These are phyloP conservation scores for Mesochorus sp. DNA, from an alignment of 2,888 invertebrate genomes.

Conservation along the genomic window DNA sequence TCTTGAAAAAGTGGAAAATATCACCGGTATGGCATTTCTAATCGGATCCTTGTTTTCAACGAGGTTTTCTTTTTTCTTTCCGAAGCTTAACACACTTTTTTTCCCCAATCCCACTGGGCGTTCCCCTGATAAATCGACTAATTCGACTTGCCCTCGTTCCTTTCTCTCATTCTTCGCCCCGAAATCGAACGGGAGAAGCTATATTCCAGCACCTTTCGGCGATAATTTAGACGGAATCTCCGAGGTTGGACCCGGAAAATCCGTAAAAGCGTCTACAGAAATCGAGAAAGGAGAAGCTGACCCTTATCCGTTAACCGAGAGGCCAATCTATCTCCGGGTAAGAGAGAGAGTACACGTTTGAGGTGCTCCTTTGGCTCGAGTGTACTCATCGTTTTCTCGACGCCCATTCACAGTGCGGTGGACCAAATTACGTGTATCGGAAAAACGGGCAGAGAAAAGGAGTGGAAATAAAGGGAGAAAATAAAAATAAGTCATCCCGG, in stretches of 20 bases:
- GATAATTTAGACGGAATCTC: constrained; percentile 35
- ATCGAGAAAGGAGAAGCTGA: background rate
- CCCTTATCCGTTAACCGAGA: background rate
- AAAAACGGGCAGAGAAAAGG: background rate
- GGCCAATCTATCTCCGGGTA: background rate
- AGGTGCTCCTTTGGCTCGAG: constrained; percentile 18
- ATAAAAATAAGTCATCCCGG: background rate
- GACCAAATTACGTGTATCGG: background rate
- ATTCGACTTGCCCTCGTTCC: background rate
- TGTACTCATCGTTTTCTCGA: constrained; percentile 12
- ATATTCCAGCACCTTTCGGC: background rate
- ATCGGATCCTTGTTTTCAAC: no score
- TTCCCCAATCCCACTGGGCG: constrained; percentile 7
- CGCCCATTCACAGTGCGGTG: background rate
- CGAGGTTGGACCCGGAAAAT: constrained; percentile 1
- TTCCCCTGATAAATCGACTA: constrained; percentile 16
- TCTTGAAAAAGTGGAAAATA: no score
- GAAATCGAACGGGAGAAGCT: background rate
- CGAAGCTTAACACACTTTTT: no score
- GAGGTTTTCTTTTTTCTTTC: background rate
- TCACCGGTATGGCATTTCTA: no score
- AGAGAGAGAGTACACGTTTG: background rate
- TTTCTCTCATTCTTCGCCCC: background rate
- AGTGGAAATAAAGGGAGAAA: background rate
- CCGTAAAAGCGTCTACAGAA: background rate